Evolutionary conservation across 2,797 vertebrate genomes (phyloP), one percentile per base, ranked within the genome.

Genomic region (Dermochelys coriacea): DNA sequence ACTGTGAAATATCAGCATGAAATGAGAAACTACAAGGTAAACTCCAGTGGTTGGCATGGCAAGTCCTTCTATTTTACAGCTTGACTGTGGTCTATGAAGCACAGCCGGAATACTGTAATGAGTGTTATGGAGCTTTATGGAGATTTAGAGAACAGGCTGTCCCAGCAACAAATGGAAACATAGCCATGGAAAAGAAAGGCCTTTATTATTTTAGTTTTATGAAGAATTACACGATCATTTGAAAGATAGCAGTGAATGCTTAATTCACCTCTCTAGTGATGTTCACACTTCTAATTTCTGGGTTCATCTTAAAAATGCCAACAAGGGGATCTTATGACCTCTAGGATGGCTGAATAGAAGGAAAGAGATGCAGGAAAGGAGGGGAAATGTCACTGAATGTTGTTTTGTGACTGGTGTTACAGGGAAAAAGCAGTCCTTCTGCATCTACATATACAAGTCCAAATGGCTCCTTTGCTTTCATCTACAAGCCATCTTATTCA

Each of bases 1-100:
- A 88, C 88, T 90, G 71, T 95, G 94, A 97, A 97, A 87, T 79
- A 97, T 90, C 83, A 97, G 81, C 77, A 88, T 87, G 91, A 96
- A 96, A 93, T 89, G 37, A 89, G 79, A 93, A 94, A 52, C 80
- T 95, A 94, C 74, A 93, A 78, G 45, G 85, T 61, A 96, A 95
- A 77, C 41, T 91, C 85, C 77, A 91, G 50, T 78, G 74, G 80
- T 84, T 91, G 50, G 45, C 47, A n/a, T 4, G 74, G 80, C 34
- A 92, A 85, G 23, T 88, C 15, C 21, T 90, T 96, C 92, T 82
- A 57, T 93, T 96, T 91, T 91, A 85, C 90, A 96, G 81, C 34
- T 87, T 31, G 59, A 80, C 82, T 84, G 41, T 82, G 45, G 79
- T 91, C 87, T 83, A 14, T 84, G 89, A 96, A 95, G 61, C 50